Evolutionary conservation across 2,797 vertebrate genomes (phyloP), one percentile per base, ranked within the genome.

Genomic region (Neomorphus geoffroyi): DNA sequence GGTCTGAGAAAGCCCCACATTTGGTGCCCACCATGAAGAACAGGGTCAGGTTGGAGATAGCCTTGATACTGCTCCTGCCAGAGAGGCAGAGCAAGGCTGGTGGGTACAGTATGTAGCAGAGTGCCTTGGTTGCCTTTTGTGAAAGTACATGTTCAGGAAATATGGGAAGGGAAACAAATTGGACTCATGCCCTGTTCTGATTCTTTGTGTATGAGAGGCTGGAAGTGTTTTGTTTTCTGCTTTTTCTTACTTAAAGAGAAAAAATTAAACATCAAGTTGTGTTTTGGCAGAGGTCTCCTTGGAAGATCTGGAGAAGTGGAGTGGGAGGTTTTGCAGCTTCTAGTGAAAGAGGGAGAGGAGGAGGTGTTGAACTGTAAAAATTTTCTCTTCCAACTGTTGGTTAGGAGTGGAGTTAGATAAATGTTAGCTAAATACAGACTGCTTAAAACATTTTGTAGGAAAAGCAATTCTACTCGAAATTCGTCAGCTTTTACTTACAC

Each of bases 351-450:
- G 74, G 57, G 54, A 96, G 90, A 96, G 86, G 95, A 94, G 95
- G 95, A 94, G 93, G 95, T 93, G 93, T 95, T 86, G 86, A 96
- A 89, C 86, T 87, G 96, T 83, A 94, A 94, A 91, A 86, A 91
- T 94, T 89, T 91, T 94, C 85, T 92, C 90, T 96, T 95, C 96
- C 95, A 97, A 96, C 71, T 95, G 93, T 87, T 97, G 80, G 92
- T 93, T 94, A 66, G 54, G 86, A 93, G 43, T 75, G 27, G 69
- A 97, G 93, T 92, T 96, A 90, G 92, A 94, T 88, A 95, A 96
- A 96, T 93, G 95, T 95, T 96, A 96, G 84, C 93, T 95, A 96
- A 97, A 97, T 94, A 96, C 92, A 96, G 94, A 88, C 69, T 90
- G 91, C 92, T 92, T 95, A 72, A 96, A 93, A 82, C 71, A 53